Percentiles rank a stretch among this genome's conserved stretches.
Conservation (phyloP, 2,113 vertebrate genomes). For the Myrmecophaga tridactyla region DNA sequence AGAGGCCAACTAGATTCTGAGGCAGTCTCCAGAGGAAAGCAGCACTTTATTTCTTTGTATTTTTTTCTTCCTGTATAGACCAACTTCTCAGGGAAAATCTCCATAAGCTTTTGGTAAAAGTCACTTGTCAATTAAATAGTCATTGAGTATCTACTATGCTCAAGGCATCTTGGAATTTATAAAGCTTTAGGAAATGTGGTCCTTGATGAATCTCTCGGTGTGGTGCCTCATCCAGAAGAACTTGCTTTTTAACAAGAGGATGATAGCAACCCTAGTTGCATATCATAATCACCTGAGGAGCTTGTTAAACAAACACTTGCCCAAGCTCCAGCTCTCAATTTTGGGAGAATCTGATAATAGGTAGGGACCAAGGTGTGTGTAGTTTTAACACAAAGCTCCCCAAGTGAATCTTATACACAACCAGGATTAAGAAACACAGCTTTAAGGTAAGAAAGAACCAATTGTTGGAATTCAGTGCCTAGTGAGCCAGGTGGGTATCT, state of each 20-base stretch:
- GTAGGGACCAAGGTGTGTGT: not conserved
- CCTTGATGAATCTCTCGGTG: not conserved
- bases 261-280: not conserved
- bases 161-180: not conserved
- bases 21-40: too few relatives aligned
- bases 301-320: slow-evolving; percentile 18
- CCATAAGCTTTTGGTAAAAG: not conserved
- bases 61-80: too few relatives aligned
- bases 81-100: too few relatives aligned
- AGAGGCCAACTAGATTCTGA: too few relatives aligned
- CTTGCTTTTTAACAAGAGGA: slow-evolving; percentile 16
- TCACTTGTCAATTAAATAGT: not conserved
- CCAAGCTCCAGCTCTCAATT: not conserved
- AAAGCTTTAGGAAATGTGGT: not conserved
- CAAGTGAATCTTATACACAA: not conserved
- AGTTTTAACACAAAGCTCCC: not conserved
- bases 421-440: not conserved
- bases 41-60: too few relatives aligned
- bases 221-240: not conserved
- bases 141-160: not conserved
- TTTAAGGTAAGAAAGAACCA: not conserved
- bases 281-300: not conserved
- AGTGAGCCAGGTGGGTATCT: not conserved
- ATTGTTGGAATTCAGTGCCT: not conserved
- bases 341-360: slow-evolving; percentile 11